Base-by-base conservation (phyloP, 2,797 vertebrate species). In the Myripristis jacobus region DNA sequence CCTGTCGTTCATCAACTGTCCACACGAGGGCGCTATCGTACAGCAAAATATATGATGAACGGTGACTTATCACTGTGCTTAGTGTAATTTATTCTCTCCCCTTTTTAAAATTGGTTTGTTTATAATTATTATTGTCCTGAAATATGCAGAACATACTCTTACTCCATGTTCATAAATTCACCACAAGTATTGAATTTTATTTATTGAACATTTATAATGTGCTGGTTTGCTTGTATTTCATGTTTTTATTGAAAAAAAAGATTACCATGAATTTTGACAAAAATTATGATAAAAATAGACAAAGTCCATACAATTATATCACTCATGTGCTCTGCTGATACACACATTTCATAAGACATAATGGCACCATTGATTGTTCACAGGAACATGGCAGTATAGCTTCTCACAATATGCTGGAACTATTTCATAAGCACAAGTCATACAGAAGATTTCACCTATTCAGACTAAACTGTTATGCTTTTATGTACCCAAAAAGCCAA, bases 21-120 rank as follows among this genome's bases (percentile, higher is more conserved):
- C 89, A 88, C 79, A 65, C 2, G 91, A 70, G 73, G 87, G 87
- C 88, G 79, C 59, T 82, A 60, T 81, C 64, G 36, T 11, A 73
- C 64, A 70, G 50, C 31, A 54, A 71, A 54, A 46, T 10, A n/a
- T 13, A 47, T 7, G 16, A 2, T 1, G 3, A 3, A 13, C 2
- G 7, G 4, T 18, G 1, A 15, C 15, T 21, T 34, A 12, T 12
- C 36, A 38, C 8, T 15, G 41, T 43, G 15, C 41, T 15, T 15
- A 4, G 15, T 43, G 41, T 7, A 31, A 4, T 31, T 31, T 5
- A 2, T 7, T 31, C 13, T 21, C 5, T 16, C 9, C 15, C 6
- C 8, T 7, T 31, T 7, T 6, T 7, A n/a, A n/a, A n/a, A n/a
- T n/a, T n/a, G n/a, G n/a, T n/a, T n/a, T n/a, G n/a, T n/a, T n/a